These are phyloP conservation scores for Diplosoma virens DNA, from an alignment of 23 tunicate genomes.

Conservation along the genomic window DNA sequence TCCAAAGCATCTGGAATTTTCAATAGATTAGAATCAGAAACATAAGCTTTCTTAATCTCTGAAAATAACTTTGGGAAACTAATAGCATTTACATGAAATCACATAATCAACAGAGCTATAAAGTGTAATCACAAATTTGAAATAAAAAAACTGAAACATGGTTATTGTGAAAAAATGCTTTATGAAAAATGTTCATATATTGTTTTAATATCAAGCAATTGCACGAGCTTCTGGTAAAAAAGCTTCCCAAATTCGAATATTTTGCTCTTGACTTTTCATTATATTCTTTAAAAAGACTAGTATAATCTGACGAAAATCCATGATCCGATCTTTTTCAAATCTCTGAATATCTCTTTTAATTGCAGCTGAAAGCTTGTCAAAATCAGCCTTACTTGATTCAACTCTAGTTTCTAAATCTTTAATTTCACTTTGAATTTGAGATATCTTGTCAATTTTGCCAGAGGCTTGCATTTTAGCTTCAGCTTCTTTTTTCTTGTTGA, in stretches of 20 bases:
- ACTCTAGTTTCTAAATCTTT: conserved; percentile 60
- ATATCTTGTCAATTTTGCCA: conserved; percentile 67
- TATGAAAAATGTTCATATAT: too few relatives aligned
- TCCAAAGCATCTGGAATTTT: too few relatives aligned
- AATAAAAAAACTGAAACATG: too few relatives aligned
- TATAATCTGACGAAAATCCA: conserved; percentile 66
- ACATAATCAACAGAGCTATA: too few relatives aligned
- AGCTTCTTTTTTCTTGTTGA: conserved; percentile 67
- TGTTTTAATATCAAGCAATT: too few relatives aligned
- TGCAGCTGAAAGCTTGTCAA: conserved; percentile 78
- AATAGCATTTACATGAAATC: too few relatives aligned
- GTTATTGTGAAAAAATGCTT: too few relatives aligned
- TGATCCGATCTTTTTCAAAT: conserved; percentile 65
- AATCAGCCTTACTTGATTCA: conserved; percentile 67
- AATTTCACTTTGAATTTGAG: conserved; percentile 70
- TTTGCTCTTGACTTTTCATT: conserved; percentile 87
- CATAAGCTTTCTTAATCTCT: too few relatives aligned
- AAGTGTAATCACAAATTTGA: too few relatives aligned
- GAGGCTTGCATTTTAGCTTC: conserved; percentile 72
- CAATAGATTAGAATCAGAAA: too few relatives aligned
- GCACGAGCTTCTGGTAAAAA: conserved; percentile 96
- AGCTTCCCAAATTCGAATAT: conserved; percentile 81
- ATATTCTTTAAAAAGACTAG: conserved; percentile 63
- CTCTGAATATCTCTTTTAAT: conserved; percentile 73
- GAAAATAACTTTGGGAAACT: too few relatives aligned